Evolutionary conservation across 2,113 vertebrate species (phyloP).

Genomic region (Platanista minor): DNA sequence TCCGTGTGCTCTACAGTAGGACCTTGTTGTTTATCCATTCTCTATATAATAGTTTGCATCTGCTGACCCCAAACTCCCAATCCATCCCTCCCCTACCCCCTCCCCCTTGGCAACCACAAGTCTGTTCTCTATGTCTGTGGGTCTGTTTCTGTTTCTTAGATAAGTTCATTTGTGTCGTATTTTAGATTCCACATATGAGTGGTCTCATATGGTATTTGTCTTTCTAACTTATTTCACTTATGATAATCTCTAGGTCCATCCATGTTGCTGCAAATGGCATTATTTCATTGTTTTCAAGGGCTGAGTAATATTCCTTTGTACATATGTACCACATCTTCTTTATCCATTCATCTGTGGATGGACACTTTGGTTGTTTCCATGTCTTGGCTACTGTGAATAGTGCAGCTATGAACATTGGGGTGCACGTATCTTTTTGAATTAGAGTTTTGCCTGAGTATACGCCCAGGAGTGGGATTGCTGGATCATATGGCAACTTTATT

Average conservation of each 20-base stretch:
- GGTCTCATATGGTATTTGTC: neutral
- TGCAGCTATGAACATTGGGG: neutral
- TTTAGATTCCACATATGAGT: neutral
- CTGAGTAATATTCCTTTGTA: neutral
- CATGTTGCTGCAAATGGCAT: neutral
- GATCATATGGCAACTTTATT: neutral
- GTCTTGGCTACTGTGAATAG: neutral
- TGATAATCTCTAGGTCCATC: neutral
- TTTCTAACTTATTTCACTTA: too few relatives aligned
- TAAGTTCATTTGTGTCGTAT: neutral
- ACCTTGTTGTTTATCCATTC: neutral
- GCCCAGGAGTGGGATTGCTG: neutral
- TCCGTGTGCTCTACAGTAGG: neutral
- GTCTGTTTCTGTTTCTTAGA: neutral
- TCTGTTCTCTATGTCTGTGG: neutral
- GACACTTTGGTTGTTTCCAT: neutral
- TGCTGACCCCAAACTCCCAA: neutral
- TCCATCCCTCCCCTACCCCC: neutral
- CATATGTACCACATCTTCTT: neutral
- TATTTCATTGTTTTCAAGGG: neutral
- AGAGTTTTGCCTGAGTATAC: neutral
- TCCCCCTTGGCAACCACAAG: neutral
- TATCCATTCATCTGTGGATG: neutral
- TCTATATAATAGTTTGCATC: neutral
- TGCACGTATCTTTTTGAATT: neutral